Percentiles rank a stretch among this genome's conserved stretches.
Conservation (phyloP, 1,140 invertebrate genomes). For the Papilio polytes region DNA sequence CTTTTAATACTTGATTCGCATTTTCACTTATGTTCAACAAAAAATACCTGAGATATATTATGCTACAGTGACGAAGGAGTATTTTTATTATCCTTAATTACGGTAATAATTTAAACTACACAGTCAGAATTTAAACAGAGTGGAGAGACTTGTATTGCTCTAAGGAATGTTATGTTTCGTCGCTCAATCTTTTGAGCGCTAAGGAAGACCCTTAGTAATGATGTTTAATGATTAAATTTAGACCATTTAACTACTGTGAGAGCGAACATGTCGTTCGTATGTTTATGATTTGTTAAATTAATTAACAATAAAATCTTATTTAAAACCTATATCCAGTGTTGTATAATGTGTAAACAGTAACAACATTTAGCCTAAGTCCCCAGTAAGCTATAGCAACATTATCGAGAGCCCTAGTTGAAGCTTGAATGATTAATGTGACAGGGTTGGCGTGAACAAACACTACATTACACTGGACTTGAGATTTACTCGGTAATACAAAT, state of each 20-base stretch:
- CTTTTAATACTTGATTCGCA: not conserved
- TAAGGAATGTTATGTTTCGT: no score
- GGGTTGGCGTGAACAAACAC: not conserved
- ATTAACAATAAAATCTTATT: no score
- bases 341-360: not conserved
- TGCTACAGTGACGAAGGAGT: not conserved
- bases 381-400: not conserved
- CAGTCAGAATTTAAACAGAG: not conserved
- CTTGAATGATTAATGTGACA: conserved; percentile 12
- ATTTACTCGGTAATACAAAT: no score
- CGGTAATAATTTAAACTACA: not conserved
- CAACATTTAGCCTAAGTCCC: not conserved
- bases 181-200: not conserved
- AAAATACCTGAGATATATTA: not conserved
- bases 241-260: no score
- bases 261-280: no score
- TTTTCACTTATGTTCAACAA: conserved; percentile 10
- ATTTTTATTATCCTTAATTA: not conserved
- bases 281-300: no score
- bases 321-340: no score
- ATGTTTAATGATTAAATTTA: no score
- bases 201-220: no score
- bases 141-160: no score
- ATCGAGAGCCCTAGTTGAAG: conserved; percentile 11
- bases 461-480: no score